Conservation (phyloP, 2,797 vertebrate species). For the Acipenser oxyrinchus region DNA sequence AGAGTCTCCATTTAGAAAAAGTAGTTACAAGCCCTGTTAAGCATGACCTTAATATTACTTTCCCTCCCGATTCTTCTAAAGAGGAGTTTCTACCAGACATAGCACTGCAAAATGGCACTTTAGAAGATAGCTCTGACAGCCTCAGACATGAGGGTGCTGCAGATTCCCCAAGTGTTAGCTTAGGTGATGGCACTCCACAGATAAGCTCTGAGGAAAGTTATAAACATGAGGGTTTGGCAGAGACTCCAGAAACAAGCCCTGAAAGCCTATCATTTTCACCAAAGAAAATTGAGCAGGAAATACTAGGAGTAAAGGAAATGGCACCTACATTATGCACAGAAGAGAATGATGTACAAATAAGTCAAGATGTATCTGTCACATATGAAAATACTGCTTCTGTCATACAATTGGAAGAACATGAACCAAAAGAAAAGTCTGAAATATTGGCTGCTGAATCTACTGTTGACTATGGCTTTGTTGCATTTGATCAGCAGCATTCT, state of each 20-base stretch:
- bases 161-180: slow-evolving; percentile 74
- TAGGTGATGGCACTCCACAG: slow-evolving; percentile 80
- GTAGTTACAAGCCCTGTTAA: slow-evolving; percentile 56
- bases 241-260: slow-evolving; percentile 84
- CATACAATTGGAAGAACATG: slow-evolving; percentile 7
- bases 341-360: slow-evolving; percentile 13
- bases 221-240: slow-evolving; percentile 89
- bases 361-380: not conserved
- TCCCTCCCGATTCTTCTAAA: slow-evolving; percentile 50
- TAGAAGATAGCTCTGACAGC: slow-evolving; percentile 78
- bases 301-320: slow-evolving; percentile 25
- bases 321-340: slow-evolving; percentile 26
- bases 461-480: slow-evolving; percentile 22
- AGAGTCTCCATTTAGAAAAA: slow-evolving; percentile 10
- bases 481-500: slow-evolving; percentile 47
- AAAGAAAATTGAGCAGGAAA: slow-evolving; percentile 61
- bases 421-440: slow-evolving; percentile 42
- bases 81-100: slow-evolving; percentile 52
- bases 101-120: slow-evolving; percentile 64
- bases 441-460: slow-evolving; percentile 40
- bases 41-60: slow-evolving; percentile 44
- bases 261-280: slow-evolving; percentile 79
- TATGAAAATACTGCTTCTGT: slow-evolving; percentile 19
- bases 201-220: slow-evolving; percentile 91
- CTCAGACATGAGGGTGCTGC: slow-evolving; percentile 75